Base-by-base conservation (phyloP, 1,140 invertebrate genomes). In the Sarcophaga bullata region DNA sequence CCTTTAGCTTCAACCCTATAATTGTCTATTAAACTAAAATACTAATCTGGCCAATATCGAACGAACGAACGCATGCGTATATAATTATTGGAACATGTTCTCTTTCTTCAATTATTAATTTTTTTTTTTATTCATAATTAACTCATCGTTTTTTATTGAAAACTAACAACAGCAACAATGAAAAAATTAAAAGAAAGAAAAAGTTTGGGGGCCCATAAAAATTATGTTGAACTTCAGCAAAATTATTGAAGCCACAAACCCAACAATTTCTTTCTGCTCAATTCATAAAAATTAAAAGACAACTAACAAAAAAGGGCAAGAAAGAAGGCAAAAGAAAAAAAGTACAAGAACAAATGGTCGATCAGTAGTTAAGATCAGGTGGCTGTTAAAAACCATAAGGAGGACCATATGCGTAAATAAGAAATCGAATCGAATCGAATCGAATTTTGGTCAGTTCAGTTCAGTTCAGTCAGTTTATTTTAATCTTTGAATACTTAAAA, bases 111-210 rank as follows among this genome's bases (percentile, higher is more conserved):
- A 4, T 37, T 37, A 37, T 8, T n/a, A 37, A 37, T 37, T 58
- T 58, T n/a, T 68, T n/a, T 68, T 68, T 68, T 68, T 68, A 17
- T 68, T n/a, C n/a, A 68, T 68, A 68, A 68, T 68, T 68, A 68
- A 25, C 17, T 17, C 62, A 58, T 13, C 62, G 19, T 15, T 9
- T 52, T 50, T 52, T 52, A 9, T 52, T 7, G 19, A 68, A 68
- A 68, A 25, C n/a, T 19, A 8, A 25, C 25, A 37, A 37, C 25
- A 37, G 25, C 25, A 37, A 37, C 25, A 37, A 4, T 4, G 19
- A 7, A 9, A 52, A 10, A 52, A 52, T 50, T 50, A 9, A 52
- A 52, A 52, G 6, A 1, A 52, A 50, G 49, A 8, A 58, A 58
- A 58, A 58, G 11, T 58, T 58, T 11, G 52, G n/a, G 25, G 25